Evolutionary conservation across 2,888 invertebrate genomes (phyloP), one percentile per base, ranked within the genome.

Genomic region (Acanthosepion esculentum): DNA sequence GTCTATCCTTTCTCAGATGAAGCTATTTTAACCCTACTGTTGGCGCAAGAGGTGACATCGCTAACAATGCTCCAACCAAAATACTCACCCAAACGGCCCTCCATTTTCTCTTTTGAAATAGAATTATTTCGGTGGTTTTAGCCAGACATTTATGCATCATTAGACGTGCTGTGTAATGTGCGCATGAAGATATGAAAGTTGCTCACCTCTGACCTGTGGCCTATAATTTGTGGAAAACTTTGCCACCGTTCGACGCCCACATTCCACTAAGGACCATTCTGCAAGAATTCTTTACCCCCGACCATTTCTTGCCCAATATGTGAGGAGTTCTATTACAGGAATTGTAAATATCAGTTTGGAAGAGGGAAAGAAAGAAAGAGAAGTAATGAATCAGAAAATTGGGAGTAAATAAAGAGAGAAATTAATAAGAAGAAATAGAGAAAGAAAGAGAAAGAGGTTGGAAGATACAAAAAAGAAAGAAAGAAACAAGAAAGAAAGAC

Each of bases 161-260:
- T 78, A 78, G 78, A 78, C 7, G 5, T 33, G n/a, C 78, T 78
- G n/a, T 33, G 78, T 78, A 78, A 78, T 78, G 78, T 78, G 78
- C 78, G 33, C 78, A 78, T 78, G 33, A 78, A 78, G 78, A 78
- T 78, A 33, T n/a, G 78, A 78, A 78, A 33, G 78, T 78, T n/a
- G n/a, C 78, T 78, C n/a, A 78, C 78, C 78, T 78, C n/a, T 78
- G 78, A 78, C 78, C 78, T 18, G 78, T n/a, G n/a, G 78, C 78
- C 78, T 78, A 78, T 78, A 78, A 78, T 78, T 78, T 12, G 78
- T 33, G 23, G 78, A n/a, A 3, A 8, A 18, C 12, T 78, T 33
- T 33, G 78, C 33, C n/a, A 33, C 78, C 12, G 33, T 33, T 78
- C 78, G 5, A 78, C 78, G 78, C 78, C 78, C 33, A 78, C 78